Evolutionary conservation across 2,113 vertebrate genomes (phyloP), one percentile per base, ranked within the genome.

Genomic region (Cacatua alba): DNA sequence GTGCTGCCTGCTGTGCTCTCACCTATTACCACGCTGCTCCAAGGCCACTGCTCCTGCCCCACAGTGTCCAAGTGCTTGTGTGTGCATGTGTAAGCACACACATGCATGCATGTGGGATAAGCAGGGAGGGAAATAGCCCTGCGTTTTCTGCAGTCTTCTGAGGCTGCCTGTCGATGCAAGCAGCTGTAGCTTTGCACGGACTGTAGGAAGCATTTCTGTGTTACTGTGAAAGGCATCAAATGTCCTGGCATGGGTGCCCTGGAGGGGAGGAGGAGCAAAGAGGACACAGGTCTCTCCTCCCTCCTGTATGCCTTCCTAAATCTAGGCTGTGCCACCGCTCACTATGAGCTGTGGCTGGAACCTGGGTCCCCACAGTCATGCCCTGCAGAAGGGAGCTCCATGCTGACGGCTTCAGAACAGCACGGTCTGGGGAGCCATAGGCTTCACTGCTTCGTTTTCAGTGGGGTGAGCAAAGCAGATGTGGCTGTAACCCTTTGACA

Each of bases 51-150:
- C 33, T 88, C 46, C 65, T 75, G 65, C 64, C 74, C 62, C 4
- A 0, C n/a, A n/a, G 11, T 3, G 1, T 8, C 64, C 49, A 2
- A 4, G 18, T 5, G 9, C 67, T 28, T 28, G 53, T 28, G 10
- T 6, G 15, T 16, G 4, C 9, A 0, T 4, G 33, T 39, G 49
- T 20, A 13, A 79, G 59, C 37, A 64, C 51, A 25, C 13, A 3
- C 1, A 1, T 37, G 25, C 2, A 0, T 6, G n/a, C 14, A 12
- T 17, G 39, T 0, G 0, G 43, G 65, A 33, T 78, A 78, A 72
- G 43, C 55, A 59, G 49, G 46, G 35, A 49, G 13, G 24, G 21
- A 55, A 81, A 71, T 3, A 52, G 23, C 26, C 33, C 31, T 11
- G 2, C 33, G 24, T 3, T 87, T 78, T 49, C 76, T 29, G 10